A percentile compares a stretch with the other conserved stretches of the same genome.
Evolutionary conservation across 2,888 invertebrate genomes (phyloP).

Genomic region (Merodon equestris): DNA sequence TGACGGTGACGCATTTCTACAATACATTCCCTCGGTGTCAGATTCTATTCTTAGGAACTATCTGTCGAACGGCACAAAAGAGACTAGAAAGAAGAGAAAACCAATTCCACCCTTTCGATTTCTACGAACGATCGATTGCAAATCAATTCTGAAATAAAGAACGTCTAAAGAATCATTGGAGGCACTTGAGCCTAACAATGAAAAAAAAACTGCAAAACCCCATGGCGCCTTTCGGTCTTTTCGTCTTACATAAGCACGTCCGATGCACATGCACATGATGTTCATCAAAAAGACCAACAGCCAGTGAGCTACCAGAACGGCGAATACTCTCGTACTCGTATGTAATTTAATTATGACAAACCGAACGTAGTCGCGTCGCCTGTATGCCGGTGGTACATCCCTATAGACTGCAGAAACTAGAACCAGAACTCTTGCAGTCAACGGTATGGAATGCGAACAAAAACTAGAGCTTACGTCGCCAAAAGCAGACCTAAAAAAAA

Average conservation of each 20-base stretch:
- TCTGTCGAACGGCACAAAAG: background rate
- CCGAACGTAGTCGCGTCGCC: constrained; percentile 20
- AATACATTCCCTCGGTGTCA: constrained; percentile 3
- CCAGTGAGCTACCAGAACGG: constrained; percentile 1
- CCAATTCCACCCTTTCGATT: no score
- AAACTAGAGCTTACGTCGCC: constrained; percentile 56
- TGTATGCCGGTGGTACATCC: constrained; percentile 23
- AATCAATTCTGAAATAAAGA: constrained; percentile 51
- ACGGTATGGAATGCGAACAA: constrained; percentile 47
- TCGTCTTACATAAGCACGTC: constrained; percentile 44
- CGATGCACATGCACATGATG: constrained; percentile 39
- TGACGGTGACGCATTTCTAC: background rate
- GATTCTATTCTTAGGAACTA: constrained; percentile 23
- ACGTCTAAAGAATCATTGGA: constrained; percentile 32
- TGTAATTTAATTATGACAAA: constrained; percentile 62
- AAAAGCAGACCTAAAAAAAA: constrained; percentile 33
- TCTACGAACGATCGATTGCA: constrained; percentile 28
- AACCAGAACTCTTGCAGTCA: no score
- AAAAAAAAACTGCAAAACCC: constrained; percentile 34
- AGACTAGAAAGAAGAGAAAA: no score
- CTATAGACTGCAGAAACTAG: no score
- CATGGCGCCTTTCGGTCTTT: constrained; percentile 58
- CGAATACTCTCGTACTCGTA: background rate
- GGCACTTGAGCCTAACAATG: constrained; percentile 26
- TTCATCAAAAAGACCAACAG: constrained; percentile 43